Percentiles rank a stretch among this genome's conserved stretches.
Evolutionary conservation across 2,888 invertebrate genomes (phyloP).

Genomic region (Trichogramma evanescens): DNA sequence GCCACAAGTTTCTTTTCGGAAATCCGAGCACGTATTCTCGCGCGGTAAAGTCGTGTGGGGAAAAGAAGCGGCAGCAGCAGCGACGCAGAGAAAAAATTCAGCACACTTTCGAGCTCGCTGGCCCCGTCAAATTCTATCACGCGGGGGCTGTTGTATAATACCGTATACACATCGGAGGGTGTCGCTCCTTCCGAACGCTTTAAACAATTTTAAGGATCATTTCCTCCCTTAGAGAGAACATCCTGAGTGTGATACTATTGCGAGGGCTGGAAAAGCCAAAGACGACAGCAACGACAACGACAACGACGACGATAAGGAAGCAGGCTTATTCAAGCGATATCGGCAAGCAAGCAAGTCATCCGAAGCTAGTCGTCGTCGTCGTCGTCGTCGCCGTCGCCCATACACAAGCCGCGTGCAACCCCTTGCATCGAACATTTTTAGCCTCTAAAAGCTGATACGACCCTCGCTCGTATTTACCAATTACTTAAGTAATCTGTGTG

Average conservation of each 20-base stretch:
- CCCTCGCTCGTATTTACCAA: conserved; percentile 45
- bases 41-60: no score
- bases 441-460: conserved; percentile 27
- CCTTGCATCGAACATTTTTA: conserved; percentile 25
- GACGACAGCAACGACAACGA: not conserved
- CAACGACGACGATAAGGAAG: not conserved
- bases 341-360: not conserved
- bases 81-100: no score
- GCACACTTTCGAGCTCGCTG: no score
- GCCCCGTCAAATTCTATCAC: no score
- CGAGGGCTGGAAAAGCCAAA: conserved; percentile 25
- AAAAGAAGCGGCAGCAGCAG: no score
- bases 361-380: conserved; percentile 31
- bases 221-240: conserved; percentile 47
- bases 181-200: conserved; percentile 40
- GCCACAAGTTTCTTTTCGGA: no score
- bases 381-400: conserved; percentile 32
- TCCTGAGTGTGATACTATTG: conserved; percentile 27
- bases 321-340: not conserved
- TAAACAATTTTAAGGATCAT: conserved; percentile 49
- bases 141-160: no score
- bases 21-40: no score
- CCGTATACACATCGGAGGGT: not conserved
- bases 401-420: conserved; percentile 17
- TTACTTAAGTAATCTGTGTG: conserved; percentile 47